Percentiles rank a stretch among this genome's conserved stretches.
phyloP scores from a whole-genome alignment of 2,113 vertebrate species.

The Embiotoca jacksoni region DNA sequence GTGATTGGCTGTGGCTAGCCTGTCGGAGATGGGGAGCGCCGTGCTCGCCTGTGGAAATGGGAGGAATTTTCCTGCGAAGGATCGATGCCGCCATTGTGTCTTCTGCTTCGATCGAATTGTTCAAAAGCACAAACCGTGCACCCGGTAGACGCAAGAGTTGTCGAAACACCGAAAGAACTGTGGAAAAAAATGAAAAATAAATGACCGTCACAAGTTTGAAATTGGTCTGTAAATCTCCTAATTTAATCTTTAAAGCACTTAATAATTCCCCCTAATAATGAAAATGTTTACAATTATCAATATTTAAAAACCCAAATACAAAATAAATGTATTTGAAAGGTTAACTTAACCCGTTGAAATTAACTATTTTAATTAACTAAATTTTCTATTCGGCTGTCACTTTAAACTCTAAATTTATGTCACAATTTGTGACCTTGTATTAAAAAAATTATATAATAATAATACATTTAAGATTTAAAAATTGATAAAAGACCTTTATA shows the following conservation, averaged over 20 bases:
- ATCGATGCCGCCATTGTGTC: conserved; percentile 84
- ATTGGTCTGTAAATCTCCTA: neutral
- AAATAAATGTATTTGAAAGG: neutral
- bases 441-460: neutral
- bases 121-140: conserved; percentile 77
- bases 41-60: conserved; percentile 83
- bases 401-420: conserved; percentile 10
- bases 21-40: conserved; percentile 83
- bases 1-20: conserved; percentile 86
- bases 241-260: too few species aligned
- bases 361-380: neutral
- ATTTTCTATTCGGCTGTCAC: conserved; percentile 7
- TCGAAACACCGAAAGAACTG: conserved; percentile 78
- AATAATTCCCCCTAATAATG: too few species aligned
- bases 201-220: neutral
- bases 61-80: conserved; percentile 83
- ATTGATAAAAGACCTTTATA: neutral
- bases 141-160: conserved; percentile 57
- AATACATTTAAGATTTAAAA: neutral
- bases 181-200: neutral
- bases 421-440: neutral
- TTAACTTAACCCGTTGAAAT: neutral
- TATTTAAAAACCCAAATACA: neutral
- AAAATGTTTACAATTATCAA: too few species aligned
- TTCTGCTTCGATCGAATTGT: conserved; percentile 79